phyloP scores from a whole-genome alignment of 1,140 invertebrate species.

The Ceratina australensis region DNA sequence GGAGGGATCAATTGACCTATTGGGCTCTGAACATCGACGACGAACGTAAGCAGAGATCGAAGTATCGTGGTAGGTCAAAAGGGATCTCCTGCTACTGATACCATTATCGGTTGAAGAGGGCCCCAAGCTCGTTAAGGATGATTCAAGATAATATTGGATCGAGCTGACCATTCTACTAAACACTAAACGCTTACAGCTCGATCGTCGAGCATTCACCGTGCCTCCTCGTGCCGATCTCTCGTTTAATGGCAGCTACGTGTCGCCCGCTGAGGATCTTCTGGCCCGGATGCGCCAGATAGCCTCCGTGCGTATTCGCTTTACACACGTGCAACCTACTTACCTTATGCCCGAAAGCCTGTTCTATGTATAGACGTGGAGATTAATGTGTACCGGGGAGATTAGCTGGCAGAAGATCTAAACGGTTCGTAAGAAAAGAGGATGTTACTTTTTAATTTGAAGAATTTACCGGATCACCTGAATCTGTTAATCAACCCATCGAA shows the following conservation, averaged over 20 bases:
- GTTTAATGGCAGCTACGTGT: constrained; percentile 47
- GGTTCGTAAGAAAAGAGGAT: no score
- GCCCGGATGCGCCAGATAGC: constrained; percentile 30
- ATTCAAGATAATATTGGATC: constrained; percentile 57
- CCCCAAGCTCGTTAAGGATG: constrained; percentile 51
- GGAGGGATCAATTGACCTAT: background rate
- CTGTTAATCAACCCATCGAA: background rate
- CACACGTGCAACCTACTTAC: background rate
- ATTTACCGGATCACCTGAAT: background rate
- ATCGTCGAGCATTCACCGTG: constrained; percentile 35
- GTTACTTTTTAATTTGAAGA: no score
- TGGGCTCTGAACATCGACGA: background rate
- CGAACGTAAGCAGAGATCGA: background rate
- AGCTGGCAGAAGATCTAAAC: background rate
- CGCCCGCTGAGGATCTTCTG: constrained; percentile 25
- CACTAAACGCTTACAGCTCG: constrained; percentile 49
- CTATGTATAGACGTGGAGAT: constrained; percentile 1
- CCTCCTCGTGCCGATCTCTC: constrained; percentile 4
- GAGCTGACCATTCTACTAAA: constrained; percentile 53
- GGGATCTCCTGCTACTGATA: constrained; percentile 6
- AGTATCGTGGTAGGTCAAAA: constrained; percentile 2
- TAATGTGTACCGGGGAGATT: constrained; percentile 6
- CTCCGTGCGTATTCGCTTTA: constrained; percentile 38
- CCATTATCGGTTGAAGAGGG: constrained; percentile 37
- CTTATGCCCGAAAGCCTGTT: no score